phyloP scores from a whole-genome alignment of 2,888 invertebrate species.

The Drepanosiphum platanoidis region DNA sequence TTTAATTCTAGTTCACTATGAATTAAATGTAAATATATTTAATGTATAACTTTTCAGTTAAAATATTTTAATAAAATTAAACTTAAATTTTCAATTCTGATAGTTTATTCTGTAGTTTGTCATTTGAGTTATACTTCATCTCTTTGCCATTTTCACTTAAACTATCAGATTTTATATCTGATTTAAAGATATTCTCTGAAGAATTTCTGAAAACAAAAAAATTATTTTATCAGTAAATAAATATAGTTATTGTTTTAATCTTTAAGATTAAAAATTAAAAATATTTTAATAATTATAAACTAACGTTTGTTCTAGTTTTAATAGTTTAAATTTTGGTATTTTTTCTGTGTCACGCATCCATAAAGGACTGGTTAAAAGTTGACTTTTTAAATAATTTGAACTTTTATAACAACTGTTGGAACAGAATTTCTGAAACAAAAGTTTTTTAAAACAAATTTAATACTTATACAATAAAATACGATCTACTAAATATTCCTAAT shows the following conservation, averaged over 20 bases:
- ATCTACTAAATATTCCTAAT: too few species aligned
- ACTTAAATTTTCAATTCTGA: neutral
- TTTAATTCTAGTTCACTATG: neutral
- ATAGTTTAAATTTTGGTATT: slow-evolving; percentile 61
- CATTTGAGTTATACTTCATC: neutral
- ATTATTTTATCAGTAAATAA: neutral
- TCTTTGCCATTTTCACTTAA: neutral
- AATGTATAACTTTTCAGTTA: too few species aligned
- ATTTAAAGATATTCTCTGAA: neutral
- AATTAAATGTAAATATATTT: too few species aligned
- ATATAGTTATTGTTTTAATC: too few species aligned
- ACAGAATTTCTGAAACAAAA: slow-evolving; percentile 77
- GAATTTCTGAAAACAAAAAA: neutral
- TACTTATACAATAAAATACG: too few species aligned
- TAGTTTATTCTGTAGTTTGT: neutral
- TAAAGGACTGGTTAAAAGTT: slow-evolving; percentile 82
- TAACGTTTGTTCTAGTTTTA: neutral
- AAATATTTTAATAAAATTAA: neutral
- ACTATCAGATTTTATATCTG: neutral
- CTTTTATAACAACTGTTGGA: slow-evolving; percentile 84
- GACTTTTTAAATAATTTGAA: slow-evolving; percentile 80
- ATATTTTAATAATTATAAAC: neutral
- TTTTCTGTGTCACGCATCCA: slow-evolving; percentile 82
- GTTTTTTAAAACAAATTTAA: neutral
- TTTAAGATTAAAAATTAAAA: neutral